These are phyloP conservation scores for Luperina nickerlii DNA, from an alignment of 2,888 invertebrate species.

Conservation along the genomic window DNA sequence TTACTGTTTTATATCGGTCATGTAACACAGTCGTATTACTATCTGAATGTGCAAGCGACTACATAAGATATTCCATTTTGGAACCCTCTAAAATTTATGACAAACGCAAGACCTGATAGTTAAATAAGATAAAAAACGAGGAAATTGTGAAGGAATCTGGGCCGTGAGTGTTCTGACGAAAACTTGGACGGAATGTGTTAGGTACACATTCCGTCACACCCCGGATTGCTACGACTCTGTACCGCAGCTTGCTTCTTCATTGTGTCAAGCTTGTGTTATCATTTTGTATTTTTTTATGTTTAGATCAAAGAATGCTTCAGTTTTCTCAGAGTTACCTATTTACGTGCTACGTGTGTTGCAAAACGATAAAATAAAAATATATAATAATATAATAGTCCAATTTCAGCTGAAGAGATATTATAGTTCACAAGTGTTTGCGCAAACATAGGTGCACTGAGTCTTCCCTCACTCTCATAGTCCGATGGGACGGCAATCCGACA, in stretches of 20 bases:
- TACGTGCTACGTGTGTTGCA: not conserved
- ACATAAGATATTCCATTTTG: not conserved
- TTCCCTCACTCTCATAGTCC: no score
- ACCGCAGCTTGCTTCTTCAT: not conserved
- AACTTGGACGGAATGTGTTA: constrained; percentile 5
- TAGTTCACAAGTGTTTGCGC: no score
- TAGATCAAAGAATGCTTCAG: not conserved
- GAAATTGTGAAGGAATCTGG: constrained; percentile 1
- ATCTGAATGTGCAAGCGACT: not conserved
- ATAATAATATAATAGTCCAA: no score
- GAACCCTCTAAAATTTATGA: not conserved
- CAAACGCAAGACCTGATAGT: no score
- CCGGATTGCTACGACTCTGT: not conserved
- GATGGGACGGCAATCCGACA: no score
- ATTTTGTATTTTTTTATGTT: not conserved
- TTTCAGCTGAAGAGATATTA: no score
- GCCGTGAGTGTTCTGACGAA: not conserved
- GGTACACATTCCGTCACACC: no score
- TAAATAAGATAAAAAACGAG: not conserved
- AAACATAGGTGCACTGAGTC: no score
- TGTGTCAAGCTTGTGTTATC: not conserved
- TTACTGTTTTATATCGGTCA: no score
- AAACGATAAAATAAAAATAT: no score
- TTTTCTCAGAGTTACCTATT: not conserved
- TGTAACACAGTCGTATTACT: not conserved